A percentile compares a stretch with the other conserved stretches of the same genome.
Evolutionary conservation across 2,113 vertebrate species (phyloP).

Genomic region (Erpornis zantholeuca): DNA sequence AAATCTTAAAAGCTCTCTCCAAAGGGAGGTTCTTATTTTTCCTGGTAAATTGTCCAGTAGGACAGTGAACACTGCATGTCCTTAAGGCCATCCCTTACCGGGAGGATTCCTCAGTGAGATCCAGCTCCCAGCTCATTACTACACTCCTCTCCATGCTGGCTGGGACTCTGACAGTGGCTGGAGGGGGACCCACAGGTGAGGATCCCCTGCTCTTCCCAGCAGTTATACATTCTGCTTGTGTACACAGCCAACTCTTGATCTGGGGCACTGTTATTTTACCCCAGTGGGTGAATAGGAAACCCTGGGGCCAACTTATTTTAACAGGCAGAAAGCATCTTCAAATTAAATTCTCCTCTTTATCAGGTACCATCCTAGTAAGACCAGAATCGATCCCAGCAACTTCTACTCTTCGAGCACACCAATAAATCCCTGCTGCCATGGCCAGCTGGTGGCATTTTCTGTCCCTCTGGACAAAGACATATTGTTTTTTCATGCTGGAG

Average conservation of each 20-base stretch:
- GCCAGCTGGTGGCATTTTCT: conserved; percentile 4
- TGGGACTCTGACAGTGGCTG: background rate
- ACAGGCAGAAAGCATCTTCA: background rate
- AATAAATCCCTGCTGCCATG: background rate
- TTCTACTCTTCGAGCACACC: background rate
- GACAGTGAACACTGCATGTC: background rate
- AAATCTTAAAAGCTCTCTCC: background rate
- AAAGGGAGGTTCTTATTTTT: background rate
- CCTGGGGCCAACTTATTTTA: background rate
- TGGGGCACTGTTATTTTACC: background rate
- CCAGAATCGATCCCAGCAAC: background rate
- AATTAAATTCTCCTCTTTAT: background rate
- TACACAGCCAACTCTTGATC: background rate
- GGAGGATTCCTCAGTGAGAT: background rate
- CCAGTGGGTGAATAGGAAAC: background rate
- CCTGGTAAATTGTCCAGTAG: background rate
- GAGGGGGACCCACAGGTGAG: background rate
- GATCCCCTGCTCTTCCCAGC: background rate
- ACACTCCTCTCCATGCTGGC: background rate
- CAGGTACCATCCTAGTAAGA: background rate
- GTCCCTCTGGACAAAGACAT: background rate
- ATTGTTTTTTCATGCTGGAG: background rate
- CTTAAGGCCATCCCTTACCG: background rate
- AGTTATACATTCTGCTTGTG: background rate
- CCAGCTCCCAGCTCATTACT: background rate